A percentile compares a stretch with the other conserved stretches of the same genome.
These are phyloP conservation scores for Ptilonorhynchus violaceus DNA, from an alignment of 2,113 vertebrate species.

Conservation along the genomic window DNA sequence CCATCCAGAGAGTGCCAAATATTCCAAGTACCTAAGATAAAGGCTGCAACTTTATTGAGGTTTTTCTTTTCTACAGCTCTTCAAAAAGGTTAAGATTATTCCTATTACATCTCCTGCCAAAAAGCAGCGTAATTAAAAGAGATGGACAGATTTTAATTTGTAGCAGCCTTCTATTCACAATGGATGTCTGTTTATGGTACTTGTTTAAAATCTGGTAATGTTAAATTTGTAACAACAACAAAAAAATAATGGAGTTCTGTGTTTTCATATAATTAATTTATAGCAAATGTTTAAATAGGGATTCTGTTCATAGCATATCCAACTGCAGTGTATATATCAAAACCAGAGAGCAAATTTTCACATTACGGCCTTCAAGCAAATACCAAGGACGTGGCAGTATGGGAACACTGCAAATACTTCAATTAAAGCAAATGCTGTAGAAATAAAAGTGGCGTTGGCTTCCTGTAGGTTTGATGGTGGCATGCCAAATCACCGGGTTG, in stretches of 20 bases:
- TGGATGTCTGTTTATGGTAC: constrained; percentile 46
- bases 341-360: constrained; percentile 55
- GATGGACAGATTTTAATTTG: constrained; percentile 62
- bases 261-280: constrained; percentile 65
- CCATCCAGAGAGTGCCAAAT: background rate
- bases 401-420: constrained; percentile 20
- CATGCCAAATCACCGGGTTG: background rate
- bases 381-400: constrained; percentile 9
- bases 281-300: constrained; percentile 55
- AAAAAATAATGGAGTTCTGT: constrained; percentile 43
- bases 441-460: background rate
- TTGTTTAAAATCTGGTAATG: constrained; percentile 58
- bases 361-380: constrained; percentile 9
- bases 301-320: constrained; percentile 42
- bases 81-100: constrained; percentile 48
- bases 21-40: constrained; percentile 36
- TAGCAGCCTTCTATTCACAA: constrained; percentile 62
- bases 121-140: constrained; percentile 48
- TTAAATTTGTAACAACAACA: constrained; percentile 63
- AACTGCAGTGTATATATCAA: constrained; percentile 45
- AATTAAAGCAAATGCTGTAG: background rate
- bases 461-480: background rate
- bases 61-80: constrained; percentile 31
- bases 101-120: background rate
- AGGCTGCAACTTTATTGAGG: constrained; percentile 11